Evolutionary conservation across 2,888 invertebrate species (phyloP).

Genomic region (Disparrhopalites patrizii): DNA sequence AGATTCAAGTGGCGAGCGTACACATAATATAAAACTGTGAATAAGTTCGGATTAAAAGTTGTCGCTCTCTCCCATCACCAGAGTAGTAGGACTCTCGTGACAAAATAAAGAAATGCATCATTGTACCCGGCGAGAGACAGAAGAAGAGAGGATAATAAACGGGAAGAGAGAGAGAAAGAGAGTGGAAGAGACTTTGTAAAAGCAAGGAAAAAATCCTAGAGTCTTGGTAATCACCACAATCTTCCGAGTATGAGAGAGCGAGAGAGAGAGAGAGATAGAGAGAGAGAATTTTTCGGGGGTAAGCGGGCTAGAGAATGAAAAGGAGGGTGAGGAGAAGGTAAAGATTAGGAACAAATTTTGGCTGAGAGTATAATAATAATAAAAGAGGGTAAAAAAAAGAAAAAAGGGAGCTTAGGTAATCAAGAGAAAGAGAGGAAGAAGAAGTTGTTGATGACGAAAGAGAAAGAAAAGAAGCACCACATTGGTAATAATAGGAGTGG

Average conservation of each 20-base stretch:
- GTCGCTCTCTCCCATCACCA: too few relatives aligned
- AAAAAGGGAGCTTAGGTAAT: neutral
- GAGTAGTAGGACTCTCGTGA: too few relatives aligned
- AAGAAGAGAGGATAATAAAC: neutral
- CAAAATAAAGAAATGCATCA: too few relatives aligned
- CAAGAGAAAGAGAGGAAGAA: neutral
- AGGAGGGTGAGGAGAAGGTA: neutral
- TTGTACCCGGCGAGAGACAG: neutral
- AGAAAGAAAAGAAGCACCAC: neutral
- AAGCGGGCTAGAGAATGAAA: neutral
- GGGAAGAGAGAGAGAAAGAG: neutral
- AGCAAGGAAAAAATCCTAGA: too few relatives aligned
- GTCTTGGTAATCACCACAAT: too few relatives aligned
- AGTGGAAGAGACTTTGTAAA: neutral
- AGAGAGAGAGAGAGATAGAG: neutral
- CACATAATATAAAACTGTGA: too few relatives aligned
- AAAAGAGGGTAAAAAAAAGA: slow-evolving; percentile 3
- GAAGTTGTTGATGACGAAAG: neutral
- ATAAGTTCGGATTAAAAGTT: too few relatives aligned
- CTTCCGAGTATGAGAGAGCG: too few relatives aligned
- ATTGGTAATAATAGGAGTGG: slow-evolving; percentile 30
- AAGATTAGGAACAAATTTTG: neutral
- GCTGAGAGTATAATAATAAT: neutral
- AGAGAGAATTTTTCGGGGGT: neutral
- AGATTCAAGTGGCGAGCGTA: too few relatives aligned